phyloP scores from a whole-genome alignment of 2,888 invertebrate species.

The Dyspetes luteomarginatus region DNA sequence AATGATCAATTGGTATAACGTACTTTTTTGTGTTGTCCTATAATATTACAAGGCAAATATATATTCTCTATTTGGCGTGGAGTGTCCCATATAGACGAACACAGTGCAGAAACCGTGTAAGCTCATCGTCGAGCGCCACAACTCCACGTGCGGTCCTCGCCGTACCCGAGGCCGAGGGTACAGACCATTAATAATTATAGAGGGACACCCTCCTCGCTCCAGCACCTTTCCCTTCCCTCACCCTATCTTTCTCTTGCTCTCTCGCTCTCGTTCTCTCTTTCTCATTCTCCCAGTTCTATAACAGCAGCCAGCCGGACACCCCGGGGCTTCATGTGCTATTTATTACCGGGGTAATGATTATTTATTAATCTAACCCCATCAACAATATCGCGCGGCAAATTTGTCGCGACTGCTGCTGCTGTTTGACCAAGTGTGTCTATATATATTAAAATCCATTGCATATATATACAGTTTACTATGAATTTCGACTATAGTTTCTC shows the following conservation, averaged over 20 bases:
- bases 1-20: too few species aligned
- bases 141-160: slow-evolving; percentile 74
- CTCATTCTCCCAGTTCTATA: slow-evolving; percentile 40
- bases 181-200: slow-evolving; percentile 70
- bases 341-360: slow-evolving; percentile 81
- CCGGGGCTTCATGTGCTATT: slow-evolving; percentile 74
- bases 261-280: slow-evolving; percentile 15
- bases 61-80: too few species aligned
- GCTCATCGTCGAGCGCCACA: slow-evolving; percentile 56
- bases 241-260: background rate
- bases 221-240: slow-evolving; percentile 13
- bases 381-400: slow-evolving; percentile 74
- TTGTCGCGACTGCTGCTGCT: slow-evolving; percentile 65
- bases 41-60: too few species aligned
- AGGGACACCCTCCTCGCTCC: slow-evolving; percentile 63
- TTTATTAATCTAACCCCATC: slow-evolving; percentile 80
- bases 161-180: slow-evolving; percentile 61
- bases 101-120: slow-evolving; percentile 56
- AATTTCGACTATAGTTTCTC: slow-evolving; percentile 54
- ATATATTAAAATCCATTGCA: too few species aligned
- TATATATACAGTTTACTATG: slow-evolving; percentile 1
- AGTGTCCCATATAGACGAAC: too few species aligned
- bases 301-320: slow-evolving; percentile 68
- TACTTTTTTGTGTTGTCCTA: too few species aligned
- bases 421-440: slow-evolving; percentile 50